phyloP scores from a whole-genome alignment of 2,113 vertebrate genomes.

The Albula goreensis region DNA sequence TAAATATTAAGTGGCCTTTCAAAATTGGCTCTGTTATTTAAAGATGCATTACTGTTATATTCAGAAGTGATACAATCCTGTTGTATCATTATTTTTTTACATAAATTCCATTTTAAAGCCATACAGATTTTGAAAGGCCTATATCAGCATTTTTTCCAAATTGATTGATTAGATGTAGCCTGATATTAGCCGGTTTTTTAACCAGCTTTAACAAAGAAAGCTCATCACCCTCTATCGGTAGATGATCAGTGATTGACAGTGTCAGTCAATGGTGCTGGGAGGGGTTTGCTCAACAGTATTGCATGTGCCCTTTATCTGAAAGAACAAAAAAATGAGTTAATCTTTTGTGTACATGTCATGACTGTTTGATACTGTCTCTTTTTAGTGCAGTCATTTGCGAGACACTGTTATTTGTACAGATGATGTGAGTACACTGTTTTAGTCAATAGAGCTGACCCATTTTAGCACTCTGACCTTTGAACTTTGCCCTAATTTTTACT shows the following conservation, averaged over 20 bases:
- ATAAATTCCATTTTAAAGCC: neutral
- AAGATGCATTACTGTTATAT: neutral
- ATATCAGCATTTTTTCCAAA: neutral
- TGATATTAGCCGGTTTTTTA: neutral
- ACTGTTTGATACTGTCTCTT: slow-evolving; percentile 80
- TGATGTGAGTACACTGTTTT: slow-evolving; percentile 85
- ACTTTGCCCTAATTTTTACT: slow-evolving; percentile 77
- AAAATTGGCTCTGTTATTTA: slow-evolving; percentile 7
- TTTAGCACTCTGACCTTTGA: slow-evolving; percentile 84
- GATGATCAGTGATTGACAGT: neutral
- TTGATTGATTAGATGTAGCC: neutral
- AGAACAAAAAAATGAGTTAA: slow-evolving; percentile 63
- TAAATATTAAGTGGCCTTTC: slow-evolving; percentile 6
- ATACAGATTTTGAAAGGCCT: slow-evolving; percentile 20
- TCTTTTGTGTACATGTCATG: slow-evolving; percentile 64
- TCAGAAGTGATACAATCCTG: neutral
- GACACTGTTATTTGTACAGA: slow-evolving; percentile 85
- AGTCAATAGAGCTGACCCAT: slow-evolving; percentile 79
- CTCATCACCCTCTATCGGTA: neutral
- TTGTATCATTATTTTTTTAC: neutral
- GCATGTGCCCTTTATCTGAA: slow-evolving; percentile 73
- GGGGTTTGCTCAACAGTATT: slow-evolving; percentile 27
- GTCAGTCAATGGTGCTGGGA: slow-evolving; percentile 6
- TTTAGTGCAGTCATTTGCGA: slow-evolving; percentile 83
- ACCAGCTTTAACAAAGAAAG: neutral